These are phyloP conservation scores for Stenichneumon culpator DNA, from an alignment of 2,888 invertebrate genomes.

Conservation along the genomic window DNA sequence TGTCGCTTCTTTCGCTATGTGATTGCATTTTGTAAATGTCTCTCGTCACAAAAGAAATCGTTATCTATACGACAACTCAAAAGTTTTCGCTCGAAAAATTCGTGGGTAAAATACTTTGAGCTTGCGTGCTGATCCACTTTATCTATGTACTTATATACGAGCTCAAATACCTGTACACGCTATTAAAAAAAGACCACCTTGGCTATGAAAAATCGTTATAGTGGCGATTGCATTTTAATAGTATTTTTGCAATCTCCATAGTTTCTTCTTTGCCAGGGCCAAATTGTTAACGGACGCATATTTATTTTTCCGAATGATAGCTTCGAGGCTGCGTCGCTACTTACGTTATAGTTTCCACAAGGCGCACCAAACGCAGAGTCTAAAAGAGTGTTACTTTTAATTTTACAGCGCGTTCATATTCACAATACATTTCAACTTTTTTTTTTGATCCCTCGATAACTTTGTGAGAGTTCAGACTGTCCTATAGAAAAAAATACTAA, in stretches of 20 bases:
- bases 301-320: slow-evolving; percentile 19
- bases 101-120: background rate
- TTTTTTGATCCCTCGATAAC: slow-evolving; percentile 31
- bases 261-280: background rate
- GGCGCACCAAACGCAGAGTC: slow-evolving; percentile 10
- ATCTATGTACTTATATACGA: slow-evolving; percentile 1
- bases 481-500: background rate
- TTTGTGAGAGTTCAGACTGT: slow-evolving; percentile 30
- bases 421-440: background rate
- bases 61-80: background rate
- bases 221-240: slow-evolving; percentile 4
- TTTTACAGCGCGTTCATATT: slow-evolving; percentile 7
- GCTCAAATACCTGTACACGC: background rate
- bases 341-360: slow-evolving; percentile 60
- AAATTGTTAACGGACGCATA: background rate
- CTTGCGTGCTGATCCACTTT: background rate
- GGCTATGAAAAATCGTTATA: background rate
- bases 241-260: background rate
- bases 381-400: slow-evolving; percentile 35
- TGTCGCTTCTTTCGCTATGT: background rate
- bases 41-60: background rate
- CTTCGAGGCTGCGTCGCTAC: slow-evolving; percentile 11
- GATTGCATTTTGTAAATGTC: slow-evolving; percentile 32
- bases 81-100: background rate
- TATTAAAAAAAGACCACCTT: background rate